Evolutionary conservation across 2,888 invertebrate species (phyloP).

Genomic region (Lycocerus yunnanus): DNA sequence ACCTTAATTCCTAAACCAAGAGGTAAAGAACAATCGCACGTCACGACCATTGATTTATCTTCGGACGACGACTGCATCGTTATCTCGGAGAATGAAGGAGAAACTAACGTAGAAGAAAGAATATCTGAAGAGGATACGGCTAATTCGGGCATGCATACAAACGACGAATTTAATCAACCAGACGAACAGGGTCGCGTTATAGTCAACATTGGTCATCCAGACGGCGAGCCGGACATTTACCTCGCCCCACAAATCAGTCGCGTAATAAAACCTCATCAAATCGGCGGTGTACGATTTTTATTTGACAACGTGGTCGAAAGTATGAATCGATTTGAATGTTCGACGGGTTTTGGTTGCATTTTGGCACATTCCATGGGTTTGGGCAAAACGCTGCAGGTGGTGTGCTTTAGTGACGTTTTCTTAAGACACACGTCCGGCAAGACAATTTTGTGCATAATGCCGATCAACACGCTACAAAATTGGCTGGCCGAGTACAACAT

Average conservation of each 20-base stretch:
- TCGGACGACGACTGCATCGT: slow-evolving; percentile 87
- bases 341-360: slow-evolving; percentile 95
- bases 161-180: slow-evolving; percentile 87
- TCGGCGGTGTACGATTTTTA: slow-evolving; percentile 73
- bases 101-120: slow-evolving; percentile 77
- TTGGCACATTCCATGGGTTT: slow-evolving; percentile 99
- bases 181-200: slow-evolving; percentile 91
- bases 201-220: slow-evolving; percentile 92
- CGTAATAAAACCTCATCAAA: slow-evolving; percentile 95
- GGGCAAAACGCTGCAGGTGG: slow-evolving; percentile 95
- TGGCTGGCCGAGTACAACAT: slow-evolving; percentile 97
- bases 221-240: slow-evolving; percentile 88
- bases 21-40: slow-evolving; percentile 54
- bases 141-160: slow-evolving; percentile 91
- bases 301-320: slow-evolving; percentile 98
- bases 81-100: slow-evolving; percentile 80
- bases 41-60: slow-evolving; percentile 77
- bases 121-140: slow-evolving; percentile 77
- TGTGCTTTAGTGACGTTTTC: slow-evolving; percentile 96
- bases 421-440: slow-evolving; percentile 86
- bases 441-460: slow-evolving; percentile 94
- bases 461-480: slow-evolving; percentile 97
- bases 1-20: slow-evolving; percentile 38
- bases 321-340: slow-evolving; percentile 81
- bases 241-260: slow-evolving; percentile 89